Evolutionary conservation across 2,888 invertebrate species (phyloP).

Genomic region (Trissonchulus latispiculum): DNA sequence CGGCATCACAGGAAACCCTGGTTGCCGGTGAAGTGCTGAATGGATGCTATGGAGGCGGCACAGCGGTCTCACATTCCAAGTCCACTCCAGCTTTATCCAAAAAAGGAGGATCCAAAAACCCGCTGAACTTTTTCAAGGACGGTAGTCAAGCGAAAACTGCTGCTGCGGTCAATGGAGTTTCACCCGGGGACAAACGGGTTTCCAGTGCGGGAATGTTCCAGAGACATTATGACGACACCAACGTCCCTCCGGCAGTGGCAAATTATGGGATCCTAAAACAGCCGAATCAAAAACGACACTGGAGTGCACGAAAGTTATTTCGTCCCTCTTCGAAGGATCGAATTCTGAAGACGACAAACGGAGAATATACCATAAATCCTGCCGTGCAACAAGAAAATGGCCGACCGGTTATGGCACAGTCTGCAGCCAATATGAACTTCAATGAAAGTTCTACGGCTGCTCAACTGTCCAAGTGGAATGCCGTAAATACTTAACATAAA

Average conservation of each 20-base stretch:
- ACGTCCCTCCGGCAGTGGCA: not conserved
- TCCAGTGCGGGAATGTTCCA: not conserved
- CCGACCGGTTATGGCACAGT: not conserved
- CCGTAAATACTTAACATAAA: too few species aligned
- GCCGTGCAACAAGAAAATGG: too few species aligned
- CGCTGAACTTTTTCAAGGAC: not conserved
- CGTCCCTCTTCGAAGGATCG: slow-evolving; percentile 13
- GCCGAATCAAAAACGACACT: not conserved
- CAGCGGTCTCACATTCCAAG: not conserved
- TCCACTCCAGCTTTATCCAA: not conserved
- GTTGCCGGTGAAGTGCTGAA: not conserved
- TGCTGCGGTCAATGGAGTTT: not conserved
- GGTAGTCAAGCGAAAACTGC: not conserved
- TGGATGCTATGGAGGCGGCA: not conserved
- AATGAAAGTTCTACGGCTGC: too few species aligned
- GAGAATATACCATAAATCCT: too few species aligned
- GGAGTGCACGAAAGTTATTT: slow-evolving; percentile 10
- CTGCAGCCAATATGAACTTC: too few species aligned
- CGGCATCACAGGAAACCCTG: not conserved
- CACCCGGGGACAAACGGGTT: not conserved
- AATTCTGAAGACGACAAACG: too few species aligned
- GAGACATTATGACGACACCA: not conserved
- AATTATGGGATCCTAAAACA: not conserved
- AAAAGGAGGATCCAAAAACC: not conserved
- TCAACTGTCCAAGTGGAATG: too few species aligned